phyloP scores from a whole-genome alignment of 2,113 vertebrate species.

The Pandion haliaetus region DNA sequence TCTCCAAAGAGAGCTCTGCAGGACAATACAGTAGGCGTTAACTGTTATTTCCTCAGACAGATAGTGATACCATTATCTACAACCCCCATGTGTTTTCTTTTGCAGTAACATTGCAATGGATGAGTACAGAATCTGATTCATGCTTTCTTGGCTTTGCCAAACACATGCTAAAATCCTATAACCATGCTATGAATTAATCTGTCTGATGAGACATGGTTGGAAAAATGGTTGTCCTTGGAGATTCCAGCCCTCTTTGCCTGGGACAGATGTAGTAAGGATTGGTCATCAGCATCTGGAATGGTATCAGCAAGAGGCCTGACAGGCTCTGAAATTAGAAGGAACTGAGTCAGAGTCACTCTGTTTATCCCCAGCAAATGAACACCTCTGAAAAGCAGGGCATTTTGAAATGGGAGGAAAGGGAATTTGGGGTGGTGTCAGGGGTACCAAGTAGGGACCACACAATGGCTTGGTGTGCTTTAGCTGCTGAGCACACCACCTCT shows the following conservation, averaged over 20 bases:
- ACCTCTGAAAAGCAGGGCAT: background rate
- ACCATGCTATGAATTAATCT: background rate
- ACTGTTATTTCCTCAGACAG: background rate
- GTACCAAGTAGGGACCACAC: background rate
- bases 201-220: background rate
- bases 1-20: background rate
- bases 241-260: background rate
- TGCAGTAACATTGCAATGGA: background rate
- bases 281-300: background rate
- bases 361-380: background rate
- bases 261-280: background rate
- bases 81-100: background rate
- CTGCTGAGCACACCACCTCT: background rate
- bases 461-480: background rate
- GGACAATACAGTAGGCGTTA: background rate
- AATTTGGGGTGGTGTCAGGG: background rate
- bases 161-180: background rate
- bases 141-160: background rate
- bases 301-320: background rate
- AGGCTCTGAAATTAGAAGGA: background rate
- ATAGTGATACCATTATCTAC: background rate
- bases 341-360: background rate
- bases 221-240: background rate
- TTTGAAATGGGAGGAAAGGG: background rate
- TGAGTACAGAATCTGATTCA: background rate